These are phyloP conservation scores for Hesperia comma DNA, from an alignment of 2,888 invertebrate genomes.

Conservation along the genomic window DNA sequence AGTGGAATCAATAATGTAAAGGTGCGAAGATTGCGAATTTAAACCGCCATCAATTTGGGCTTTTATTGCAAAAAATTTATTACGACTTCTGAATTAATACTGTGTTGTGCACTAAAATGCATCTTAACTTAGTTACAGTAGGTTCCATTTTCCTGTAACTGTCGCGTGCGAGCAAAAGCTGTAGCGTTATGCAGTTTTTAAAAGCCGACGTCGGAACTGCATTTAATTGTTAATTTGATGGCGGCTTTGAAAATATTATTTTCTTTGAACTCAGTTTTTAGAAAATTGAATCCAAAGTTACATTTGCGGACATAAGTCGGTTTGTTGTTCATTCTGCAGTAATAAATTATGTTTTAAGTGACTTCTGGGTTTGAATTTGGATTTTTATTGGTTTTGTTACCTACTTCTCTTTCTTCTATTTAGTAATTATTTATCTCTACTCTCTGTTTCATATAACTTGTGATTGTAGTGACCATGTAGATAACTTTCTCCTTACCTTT, in stretches of 20 bases:
- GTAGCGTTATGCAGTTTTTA: constrained; percentile 16
- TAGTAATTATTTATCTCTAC: no score
- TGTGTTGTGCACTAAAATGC: constrained; percentile 37
- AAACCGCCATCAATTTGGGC: constrained; percentile 53
- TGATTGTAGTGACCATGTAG: no score
- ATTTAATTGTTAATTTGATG: constrained; percentile 25
- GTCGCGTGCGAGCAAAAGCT: not conserved
- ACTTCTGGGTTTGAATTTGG: no score
- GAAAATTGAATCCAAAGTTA: not conserved
- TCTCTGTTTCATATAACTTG: no score
- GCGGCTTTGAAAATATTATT: constrained; percentile 19
- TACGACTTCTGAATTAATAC: constrained; percentile 53
- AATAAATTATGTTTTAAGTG: no score
- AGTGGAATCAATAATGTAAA: constrained; percentile 35
- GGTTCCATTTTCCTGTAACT: constrained; percentile 8
- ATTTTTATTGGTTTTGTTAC: no score
- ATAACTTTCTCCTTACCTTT: no score
- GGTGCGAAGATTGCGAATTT: constrained; percentile 51
- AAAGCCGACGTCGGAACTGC: constrained; percentile 18
- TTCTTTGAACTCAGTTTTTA: constrained; percentile 7
- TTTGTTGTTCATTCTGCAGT: not conserved
- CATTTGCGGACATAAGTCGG: not conserved
- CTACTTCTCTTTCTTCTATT: no score
- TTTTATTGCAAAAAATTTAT: constrained; percentile 55
- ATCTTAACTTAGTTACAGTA: constrained; percentile 12